These are phyloP conservation scores for Liasis olivaceus DNA, from an alignment of 2,797 vertebrate species.

Conservation along the genomic window DNA sequence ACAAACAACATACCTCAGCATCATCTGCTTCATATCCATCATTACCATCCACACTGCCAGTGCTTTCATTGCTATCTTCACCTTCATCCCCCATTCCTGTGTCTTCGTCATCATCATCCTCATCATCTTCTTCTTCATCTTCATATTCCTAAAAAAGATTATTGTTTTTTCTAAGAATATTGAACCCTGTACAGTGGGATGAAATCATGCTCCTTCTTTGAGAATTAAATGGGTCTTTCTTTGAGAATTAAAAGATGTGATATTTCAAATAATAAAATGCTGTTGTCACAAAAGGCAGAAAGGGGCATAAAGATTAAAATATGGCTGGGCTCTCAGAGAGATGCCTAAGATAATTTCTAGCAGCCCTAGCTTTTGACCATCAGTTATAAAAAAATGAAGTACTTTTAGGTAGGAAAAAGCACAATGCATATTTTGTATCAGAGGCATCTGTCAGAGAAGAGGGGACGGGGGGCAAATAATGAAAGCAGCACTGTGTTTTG, in stretches of 20 bases:
- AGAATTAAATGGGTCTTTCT: background rate
- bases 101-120: conserved; percentile 91
- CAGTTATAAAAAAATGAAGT: background rate
- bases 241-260: background rate
- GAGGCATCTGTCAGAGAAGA: too few species aligned
- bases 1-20: conserved; percentile 78
- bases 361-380: too few species aligned
- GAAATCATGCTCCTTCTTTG: background rate
- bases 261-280: background rate
- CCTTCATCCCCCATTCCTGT: conserved; percentile 91
- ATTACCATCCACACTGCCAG: conserved; percentile 88
- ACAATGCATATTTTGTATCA: too few species aligned
- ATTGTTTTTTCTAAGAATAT: background rate
- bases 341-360: background rate
- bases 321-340: background rate
- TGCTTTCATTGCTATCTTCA: conserved; percentile 93
- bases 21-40: conserved; percentile 92
- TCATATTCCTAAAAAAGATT: conserved; percentile 84
- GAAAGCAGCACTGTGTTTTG: too few species aligned
- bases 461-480: too few species aligned
- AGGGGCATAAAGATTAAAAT: background rate
- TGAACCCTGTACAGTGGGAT: background rate
- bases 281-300: background rate
- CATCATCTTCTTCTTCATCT: conserved; percentile 83
- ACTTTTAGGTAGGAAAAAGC: background rate